phyloP scores from a whole-genome alignment of 92 coral and sea anemone genomes.

The Palythoa grandis region DNA sequence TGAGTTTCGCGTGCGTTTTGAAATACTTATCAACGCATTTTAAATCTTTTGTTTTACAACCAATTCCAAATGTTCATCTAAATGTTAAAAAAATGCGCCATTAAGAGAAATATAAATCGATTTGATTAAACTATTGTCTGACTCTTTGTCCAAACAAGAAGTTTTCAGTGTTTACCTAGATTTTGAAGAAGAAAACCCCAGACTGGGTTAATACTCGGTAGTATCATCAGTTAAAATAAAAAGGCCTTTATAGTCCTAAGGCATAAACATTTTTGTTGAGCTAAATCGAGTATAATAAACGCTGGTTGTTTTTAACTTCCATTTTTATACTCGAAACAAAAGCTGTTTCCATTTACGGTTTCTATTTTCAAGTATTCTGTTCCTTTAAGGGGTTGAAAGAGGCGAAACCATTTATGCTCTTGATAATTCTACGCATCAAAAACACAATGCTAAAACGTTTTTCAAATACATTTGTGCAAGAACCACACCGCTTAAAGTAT shows the following conservation, averaged over 20 bases:
- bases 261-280: neutral
- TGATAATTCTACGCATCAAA: neutral
- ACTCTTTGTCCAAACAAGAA: neutral
- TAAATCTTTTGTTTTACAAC: neutral
- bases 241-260: too few relatives aligned
- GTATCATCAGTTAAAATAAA: neutral
- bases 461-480: neutral
- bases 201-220: neutral
- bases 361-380: neutral
- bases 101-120: neutral
- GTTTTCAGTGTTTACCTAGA: neutral
- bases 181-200: neutral
- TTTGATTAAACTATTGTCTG: neutral
- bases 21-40: neutral
- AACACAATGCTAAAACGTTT: neutral
- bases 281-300: neutral
- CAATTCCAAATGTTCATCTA: neutral
- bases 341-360: constrained; percentile 12
- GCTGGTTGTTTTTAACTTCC: constrained; percentile 8
- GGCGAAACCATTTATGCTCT: neutral
- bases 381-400: neutral
- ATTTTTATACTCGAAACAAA: neutral
- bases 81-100: neutral
- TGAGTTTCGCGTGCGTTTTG: neutral
- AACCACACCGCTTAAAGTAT: neutral